phyloP scores from a whole-genome alignment of 2,888 invertebrate species.

The Mythimna vitellina region DNA sequence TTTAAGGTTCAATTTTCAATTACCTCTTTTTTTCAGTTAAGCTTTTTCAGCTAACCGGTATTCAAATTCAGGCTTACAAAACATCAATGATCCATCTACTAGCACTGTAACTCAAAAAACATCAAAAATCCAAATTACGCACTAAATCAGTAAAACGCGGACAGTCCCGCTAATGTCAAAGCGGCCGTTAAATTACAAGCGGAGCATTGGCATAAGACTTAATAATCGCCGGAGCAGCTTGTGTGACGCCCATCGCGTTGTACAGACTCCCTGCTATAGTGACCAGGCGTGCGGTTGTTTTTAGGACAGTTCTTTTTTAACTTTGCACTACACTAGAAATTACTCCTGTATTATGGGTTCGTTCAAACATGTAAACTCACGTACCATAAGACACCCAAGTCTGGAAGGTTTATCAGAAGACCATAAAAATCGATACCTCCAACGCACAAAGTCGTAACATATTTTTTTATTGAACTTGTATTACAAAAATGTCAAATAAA shows the following conservation, averaged over 20 bases:
- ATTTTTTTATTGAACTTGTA: too few species aligned
- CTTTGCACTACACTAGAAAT: not conserved
- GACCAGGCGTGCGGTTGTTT: constrained; percentile 56
- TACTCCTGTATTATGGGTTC: not conserved
- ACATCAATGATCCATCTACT: not conserved
- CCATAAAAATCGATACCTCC: too few species aligned
- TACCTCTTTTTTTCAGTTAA: too few species aligned
- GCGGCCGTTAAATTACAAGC: constrained; percentile 79
- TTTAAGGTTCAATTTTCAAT: too few species aligned
- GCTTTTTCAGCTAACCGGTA: not conserved
- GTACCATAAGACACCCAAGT: too few species aligned
- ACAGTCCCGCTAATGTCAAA: constrained; percentile 77
- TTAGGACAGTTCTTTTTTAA: not conserved
- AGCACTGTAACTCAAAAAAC: not conserved
- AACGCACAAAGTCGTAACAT: too few species aligned
- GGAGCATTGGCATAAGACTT: constrained; percentile 71
- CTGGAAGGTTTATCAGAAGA: too few species aligned
- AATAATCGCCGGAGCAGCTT: constrained; percentile 78
- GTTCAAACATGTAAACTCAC: too few species aligned
- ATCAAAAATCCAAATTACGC: constrained; percentile 30
- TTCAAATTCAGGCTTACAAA: not conserved
- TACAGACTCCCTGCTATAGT: constrained; percentile 80
- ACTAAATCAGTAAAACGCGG: constrained; percentile 58
- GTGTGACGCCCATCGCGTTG: constrained; percentile 85
- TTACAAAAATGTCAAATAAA: too few species aligned